Base-by-base conservation (phyloP, 2,888 invertebrate genomes). In the Plebejus argus region DNA sequence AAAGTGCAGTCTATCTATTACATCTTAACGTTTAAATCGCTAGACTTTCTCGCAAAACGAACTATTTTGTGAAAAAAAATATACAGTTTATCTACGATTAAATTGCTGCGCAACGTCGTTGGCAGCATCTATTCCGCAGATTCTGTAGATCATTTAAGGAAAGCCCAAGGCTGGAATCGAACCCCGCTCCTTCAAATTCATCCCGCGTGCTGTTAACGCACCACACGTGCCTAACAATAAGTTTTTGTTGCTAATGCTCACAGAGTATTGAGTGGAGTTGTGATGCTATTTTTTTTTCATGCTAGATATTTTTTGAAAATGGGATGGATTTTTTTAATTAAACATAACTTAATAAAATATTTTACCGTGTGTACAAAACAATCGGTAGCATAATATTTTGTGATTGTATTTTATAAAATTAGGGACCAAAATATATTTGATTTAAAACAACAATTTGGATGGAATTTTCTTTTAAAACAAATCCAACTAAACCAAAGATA, bases 151-250 rank as follows among this genome's bases (percentile, higher is more conserved):
- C 77, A 53, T 45, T 61, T 80, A 80, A 79, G 81, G 82, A 76
- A 70, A 76, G 70, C 76, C 79, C 81, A 81, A 76, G 76, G 58
- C 53, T 56, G 80, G 80, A 76, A 78, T 85, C 86, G 66, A 66
- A 33, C 61, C 66, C 66, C 10, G 33, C 66, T 66, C 88, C 88
- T 89, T 88, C 87, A 88, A 88, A 91, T 92, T 89, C 92, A 88
- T 81, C 83, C 83, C 83, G 85, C 90, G 88, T 88, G 83, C 83
- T 90, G 83, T 83, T 90, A 91, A 89, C 87, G 86, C 87, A 83
- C 85, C 90, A 92, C 93, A 93, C 93, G 93, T 94, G 93, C 88
- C 90, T 86, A 90, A 93, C 92, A 93, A 91, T 93, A 86, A 66
- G 66, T 66, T 66, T 66, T 66, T 89, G 92, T 92, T 88, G 84